Conservation (phyloP, 2,888 invertebrate species). For the Lordiphosa andalusiaca region DNA sequence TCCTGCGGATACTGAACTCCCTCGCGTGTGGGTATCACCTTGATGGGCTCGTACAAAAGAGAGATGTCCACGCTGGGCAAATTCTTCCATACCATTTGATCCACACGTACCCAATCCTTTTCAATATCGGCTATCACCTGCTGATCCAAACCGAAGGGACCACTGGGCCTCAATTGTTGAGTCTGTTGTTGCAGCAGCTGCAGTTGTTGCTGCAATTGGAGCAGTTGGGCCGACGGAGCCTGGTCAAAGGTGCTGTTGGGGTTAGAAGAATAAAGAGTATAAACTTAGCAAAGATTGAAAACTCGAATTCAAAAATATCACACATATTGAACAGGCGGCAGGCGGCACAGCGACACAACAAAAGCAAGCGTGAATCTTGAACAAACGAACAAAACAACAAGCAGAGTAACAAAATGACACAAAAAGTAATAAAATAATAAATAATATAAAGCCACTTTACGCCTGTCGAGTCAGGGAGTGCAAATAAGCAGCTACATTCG, state of each 20-base stretch:
- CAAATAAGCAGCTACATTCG: conserved; percentile 38
- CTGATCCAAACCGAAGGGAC: conserved; percentile 90
- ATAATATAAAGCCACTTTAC: conserved; percentile 63
- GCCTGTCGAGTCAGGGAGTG: conserved; percentile 64
- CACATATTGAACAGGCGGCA: background rate
- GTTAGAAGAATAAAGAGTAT: conserved; percentile 1
- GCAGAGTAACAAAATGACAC: conserved; percentile 27
- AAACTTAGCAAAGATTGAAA: background rate
- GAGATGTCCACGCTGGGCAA: conserved; percentile 76
- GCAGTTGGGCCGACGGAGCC: conserved; percentile 76
- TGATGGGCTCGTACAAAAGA: conserved; percentile 81
- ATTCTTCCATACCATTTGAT: conserved; percentile 80
- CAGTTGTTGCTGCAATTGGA: conserved; percentile 64
- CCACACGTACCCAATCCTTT: conserved; percentile 79
- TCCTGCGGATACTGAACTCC: conserved; percentile 79
- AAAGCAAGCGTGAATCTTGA: conserved; percentile 15
- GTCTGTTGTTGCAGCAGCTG: conserved; percentile 74
- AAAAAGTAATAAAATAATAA: conserved; percentile 30
- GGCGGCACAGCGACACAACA: conserved; percentile 12
- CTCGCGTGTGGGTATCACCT: conserved; percentile 82
- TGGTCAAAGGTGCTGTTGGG: conserved; percentile 76
- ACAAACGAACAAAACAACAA: conserved; percentile 22
- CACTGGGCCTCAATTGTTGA: conserved; percentile 82
- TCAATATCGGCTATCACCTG: conserved; percentile 87
- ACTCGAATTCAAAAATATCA: background rate